These are phyloP conservation scores for Tenualosa ilisha DNA, from an alignment of 2,797 vertebrate species.

Conservation along the genomic window DNA sequence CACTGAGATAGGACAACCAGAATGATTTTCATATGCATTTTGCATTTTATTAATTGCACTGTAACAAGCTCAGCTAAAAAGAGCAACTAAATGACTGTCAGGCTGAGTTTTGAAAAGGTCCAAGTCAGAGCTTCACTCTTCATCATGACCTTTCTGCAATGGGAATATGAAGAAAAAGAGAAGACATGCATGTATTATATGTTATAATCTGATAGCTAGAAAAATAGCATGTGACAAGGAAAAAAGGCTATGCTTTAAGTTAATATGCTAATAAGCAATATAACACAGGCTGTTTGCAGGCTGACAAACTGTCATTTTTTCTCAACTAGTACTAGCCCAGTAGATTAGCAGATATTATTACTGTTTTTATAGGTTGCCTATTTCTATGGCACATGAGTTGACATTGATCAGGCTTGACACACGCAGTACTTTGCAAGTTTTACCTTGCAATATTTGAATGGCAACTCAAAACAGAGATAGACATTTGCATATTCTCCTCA, in stretches of 20 bases:
- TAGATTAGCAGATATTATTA: too few species aligned
- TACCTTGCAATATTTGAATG: neutral
- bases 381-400: neutral
- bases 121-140: constrained; percentile 48
- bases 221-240: neutral
- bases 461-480: neutral
- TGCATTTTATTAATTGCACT: constrained; percentile 40
- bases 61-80: constrained; percentile 41
- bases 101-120: constrained; percentile 7
- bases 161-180: constrained; percentile 27
- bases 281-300: too few species aligned
- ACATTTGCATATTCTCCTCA: too few species aligned
- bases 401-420: neutral
- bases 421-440: neutral
- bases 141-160: constrained; percentile 49
- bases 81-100: constrained; percentile 21
- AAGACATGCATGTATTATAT: constrained; percentile 2
- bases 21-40: neutral
- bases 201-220: neutral
- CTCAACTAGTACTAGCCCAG: too few species aligned
- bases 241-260: neutral
- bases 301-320: too few species aligned
- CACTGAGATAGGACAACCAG: neutral
- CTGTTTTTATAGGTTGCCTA: too few species aligned
- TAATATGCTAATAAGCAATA: too few species aligned